Evolutionary conservation across 2,797 vertebrate genomes (phyloP).

Genomic region (Phrynocephalus guinanensis): DNA sequence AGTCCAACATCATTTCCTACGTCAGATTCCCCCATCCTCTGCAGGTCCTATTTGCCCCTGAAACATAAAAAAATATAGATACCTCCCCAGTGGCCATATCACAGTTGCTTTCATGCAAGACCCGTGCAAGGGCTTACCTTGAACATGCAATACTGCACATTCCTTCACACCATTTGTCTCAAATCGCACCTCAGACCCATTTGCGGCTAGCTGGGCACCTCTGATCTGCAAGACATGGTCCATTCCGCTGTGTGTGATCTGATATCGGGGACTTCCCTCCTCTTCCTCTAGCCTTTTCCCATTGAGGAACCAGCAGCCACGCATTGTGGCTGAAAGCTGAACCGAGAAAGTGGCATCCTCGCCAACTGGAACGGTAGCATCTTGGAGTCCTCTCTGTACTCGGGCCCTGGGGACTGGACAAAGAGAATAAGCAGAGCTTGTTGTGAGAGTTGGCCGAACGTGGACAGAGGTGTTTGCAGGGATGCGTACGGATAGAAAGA

Average conservation of each 20-base stretch:
- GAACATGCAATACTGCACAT: conserved; percentile 88
- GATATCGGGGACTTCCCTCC: conserved; percentile 78
- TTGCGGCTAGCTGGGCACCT: conserved; percentile 81
- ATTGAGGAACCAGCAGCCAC: conserved; percentile 90
- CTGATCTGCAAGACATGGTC: conserved; percentile 88
- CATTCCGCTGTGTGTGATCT: conserved; percentile 76
- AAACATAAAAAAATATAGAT: no score
- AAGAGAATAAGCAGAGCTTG: conserved; percentile 28
- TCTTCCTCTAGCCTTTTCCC: conserved; percentile 85
- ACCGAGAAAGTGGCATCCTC: conserved; percentile 89
- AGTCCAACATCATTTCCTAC: no score
- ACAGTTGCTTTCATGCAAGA: background rate
- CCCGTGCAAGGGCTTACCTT: conserved; percentile 79
- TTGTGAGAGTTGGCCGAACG: background rate
- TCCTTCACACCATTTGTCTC: conserved; percentile 86
- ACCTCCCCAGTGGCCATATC: background rate
- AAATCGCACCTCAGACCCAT: conserved; percentile 88
- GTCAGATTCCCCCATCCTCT: background rate
- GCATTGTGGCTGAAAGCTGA: conserved; percentile 88
- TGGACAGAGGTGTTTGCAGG: accelerated
- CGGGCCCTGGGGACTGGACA: conserved; percentile 87
- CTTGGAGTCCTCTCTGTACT: conserved; percentile 89
- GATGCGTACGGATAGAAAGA: background rate
- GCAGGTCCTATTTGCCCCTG: background rate
- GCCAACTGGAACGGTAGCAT: conserved; percentile 83